Base-by-base conservation (phyloP, 2,113 vertebrate genomes). In the Ptychochromis oligacanthus region DNA sequence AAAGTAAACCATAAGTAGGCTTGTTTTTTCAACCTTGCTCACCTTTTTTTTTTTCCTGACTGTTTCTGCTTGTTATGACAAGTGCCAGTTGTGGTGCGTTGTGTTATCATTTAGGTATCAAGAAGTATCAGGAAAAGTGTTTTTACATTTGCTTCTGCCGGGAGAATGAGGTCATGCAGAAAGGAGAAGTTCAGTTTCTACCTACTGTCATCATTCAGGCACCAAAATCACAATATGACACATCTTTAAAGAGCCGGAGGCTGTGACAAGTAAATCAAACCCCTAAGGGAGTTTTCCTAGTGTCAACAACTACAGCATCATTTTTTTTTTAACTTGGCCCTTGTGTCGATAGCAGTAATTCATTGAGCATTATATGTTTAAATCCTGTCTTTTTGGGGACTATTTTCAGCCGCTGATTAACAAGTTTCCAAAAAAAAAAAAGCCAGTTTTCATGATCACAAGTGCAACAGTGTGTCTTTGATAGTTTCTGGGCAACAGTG, bases 391-490 rank as follows among this genome's bases (percentile, higher is more conserved):
- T 67, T 67, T 8, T 46, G 22, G 40, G 64, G 22, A 10, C 64
- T 49, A 18, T 80, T 81, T 81, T 81, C 79, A 36, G 38, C 26
- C 31, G 6, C 34, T 81, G 65, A 81, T 60, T 40, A 52, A 60
- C 28, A 56, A 17, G 43, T 13, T 64, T 52, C 24, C 12, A 38
- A 67, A 46, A 67, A 46, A n/a, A 46, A 67, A 38, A 74, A 12
- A 31, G 9, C 28, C 62, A 26, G 24, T 43, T 67, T 64, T 79
- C n/a, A 56, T 56, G 61, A 57, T 56, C 26, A 56, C 43, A 70
- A 70, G 65, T 70, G 65, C 40, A 49, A 70, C 65, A 70, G 12
- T 28, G 61, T 56, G 31, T 65, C 62, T 70, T 36, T 52, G 75
- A 59, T 75, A 26, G 17, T 15, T 58, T 79, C 31, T 57, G 36